A percentile compares a stretch with the other conserved stretches of the same genome.
These are phyloP conservation scores for Limnephilus marmoratus DNA, from an alignment of 2,888 invertebrate species.

Conservation along the genomic window DNA sequence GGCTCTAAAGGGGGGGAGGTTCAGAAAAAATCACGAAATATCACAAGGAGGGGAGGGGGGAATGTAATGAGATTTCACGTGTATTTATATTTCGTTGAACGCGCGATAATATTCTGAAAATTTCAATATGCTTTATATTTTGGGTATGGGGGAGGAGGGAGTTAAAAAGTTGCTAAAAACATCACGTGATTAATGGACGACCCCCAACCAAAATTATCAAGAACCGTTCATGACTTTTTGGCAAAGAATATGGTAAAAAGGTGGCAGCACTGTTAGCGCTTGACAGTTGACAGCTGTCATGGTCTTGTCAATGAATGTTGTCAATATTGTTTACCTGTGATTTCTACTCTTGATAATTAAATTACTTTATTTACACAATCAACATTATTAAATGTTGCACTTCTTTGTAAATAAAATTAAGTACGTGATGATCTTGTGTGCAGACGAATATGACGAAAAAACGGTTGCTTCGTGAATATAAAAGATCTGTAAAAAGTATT, in stretches of 20 bases:
- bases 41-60: too few species aligned
- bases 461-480: conserved; percentile 50
- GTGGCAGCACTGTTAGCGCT: background rate
- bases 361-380: background rate
- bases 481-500: conserved; percentile 44
- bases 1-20: too few species aligned
- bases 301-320: too few species aligned
- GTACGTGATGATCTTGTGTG: background rate
- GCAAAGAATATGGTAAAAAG: background rate
- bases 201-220: background rate
- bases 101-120: too few species aligned
- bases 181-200: too few species aligned
- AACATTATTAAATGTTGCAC: background rate
- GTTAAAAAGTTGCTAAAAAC: too few species aligned
- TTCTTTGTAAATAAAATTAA: background rate
- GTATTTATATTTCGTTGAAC: too few species aligned
- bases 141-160: too few species aligned
- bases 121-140: too few species aligned
- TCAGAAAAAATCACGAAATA: too few species aligned
- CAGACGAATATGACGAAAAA: conserved; percentile 48
- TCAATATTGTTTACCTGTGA: background rate
- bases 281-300: background rate
- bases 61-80: too few species aligned
- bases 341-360: background rate
- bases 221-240: too few species aligned